These are phyloP conservation scores for Hetaerina titia DNA, from an alignment of 2,888 invertebrate genomes.

Conservation along the genomic window DNA sequence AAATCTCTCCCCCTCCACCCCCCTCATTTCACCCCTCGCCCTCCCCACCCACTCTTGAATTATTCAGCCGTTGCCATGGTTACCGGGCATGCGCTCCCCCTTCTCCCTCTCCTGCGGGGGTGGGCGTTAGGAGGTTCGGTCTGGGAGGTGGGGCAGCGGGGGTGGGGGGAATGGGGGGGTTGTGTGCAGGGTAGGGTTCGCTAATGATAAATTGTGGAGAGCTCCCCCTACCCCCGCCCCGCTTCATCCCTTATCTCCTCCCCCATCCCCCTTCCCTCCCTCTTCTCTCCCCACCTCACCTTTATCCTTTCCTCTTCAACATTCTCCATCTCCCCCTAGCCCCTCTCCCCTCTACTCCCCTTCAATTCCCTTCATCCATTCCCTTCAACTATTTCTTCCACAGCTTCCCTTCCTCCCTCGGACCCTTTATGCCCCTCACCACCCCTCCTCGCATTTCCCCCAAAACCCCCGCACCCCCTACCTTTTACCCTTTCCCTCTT, in stretches of 20 bases:
- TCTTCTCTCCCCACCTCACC: not conserved
- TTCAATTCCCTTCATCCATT: not conserved
- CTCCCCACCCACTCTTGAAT: constrained; percentile 19
- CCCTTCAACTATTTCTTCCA: not conserved
- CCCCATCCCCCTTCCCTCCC: not conserved
- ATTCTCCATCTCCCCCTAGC: not conserved
- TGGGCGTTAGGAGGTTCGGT: not conserved
- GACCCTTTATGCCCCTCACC: not conserved
- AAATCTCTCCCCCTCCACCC: constrained; percentile 23
- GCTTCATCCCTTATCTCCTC: not conserved
- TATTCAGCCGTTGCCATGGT: constrained; percentile 62
- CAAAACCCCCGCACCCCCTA: not conserved
- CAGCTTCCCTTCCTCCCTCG: not conserved
- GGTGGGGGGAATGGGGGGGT: not conserved
- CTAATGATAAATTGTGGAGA: constrained; percentile 66
- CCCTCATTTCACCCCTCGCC: not conserved
- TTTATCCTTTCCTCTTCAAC: not conserved
- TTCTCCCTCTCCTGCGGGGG: not conserved
- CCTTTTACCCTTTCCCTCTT: not conserved
- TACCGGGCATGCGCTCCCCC: constrained; percentile 57
- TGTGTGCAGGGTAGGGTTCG: constrained; percentile 30
- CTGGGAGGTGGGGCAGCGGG: not conserved
- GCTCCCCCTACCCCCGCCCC: not conserved
- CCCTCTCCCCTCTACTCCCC: not conserved
- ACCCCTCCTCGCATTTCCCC: not conserved